phyloP scores from a whole-genome alignment of 1,140 invertebrate genomes.

The Piezodorus guildinii region DNA sequence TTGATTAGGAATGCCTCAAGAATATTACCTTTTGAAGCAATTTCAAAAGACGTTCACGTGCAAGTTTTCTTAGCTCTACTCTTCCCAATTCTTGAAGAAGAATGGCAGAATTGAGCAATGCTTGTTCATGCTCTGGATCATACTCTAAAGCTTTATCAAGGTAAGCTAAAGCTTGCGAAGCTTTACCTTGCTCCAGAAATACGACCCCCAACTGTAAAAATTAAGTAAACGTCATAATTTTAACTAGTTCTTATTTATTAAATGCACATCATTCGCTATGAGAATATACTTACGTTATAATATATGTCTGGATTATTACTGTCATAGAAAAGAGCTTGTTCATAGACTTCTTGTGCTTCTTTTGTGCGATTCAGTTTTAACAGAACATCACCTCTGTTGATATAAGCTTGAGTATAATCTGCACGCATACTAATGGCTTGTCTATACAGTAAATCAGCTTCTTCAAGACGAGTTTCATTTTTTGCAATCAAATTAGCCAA shows the following conservation, averaged over 20 bases:
- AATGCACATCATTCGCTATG: not conserved
- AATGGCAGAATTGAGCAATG: constrained; percentile 89
- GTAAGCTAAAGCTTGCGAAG: constrained; percentile 78
- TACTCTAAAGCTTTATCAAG: constrained; percentile 86
- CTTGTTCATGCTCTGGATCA: constrained; percentile 90
- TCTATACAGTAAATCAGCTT: constrained; percentile 81
- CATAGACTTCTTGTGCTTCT: constrained; percentile 90
- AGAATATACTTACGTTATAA: constrained; percentile 70
- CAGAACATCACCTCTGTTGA: constrained; percentile 90
- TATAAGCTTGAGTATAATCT: constrained; percentile 95
- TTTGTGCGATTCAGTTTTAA: constrained; percentile 90
- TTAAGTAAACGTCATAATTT: constrained; percentile 13
- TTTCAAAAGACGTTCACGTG: constrained; percentile 65
- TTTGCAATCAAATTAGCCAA: constrained; percentile 89
- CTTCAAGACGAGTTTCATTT: constrained; percentile 79
- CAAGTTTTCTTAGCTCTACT: constrained; percentile 62
- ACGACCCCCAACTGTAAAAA: constrained; percentile 74
- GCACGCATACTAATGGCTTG: constrained; percentile 94
- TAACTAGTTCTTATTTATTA: not conserved
- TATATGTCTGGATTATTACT: constrained; percentile 93
- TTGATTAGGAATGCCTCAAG: not conserved
- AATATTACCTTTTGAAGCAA: constrained; percentile 56
- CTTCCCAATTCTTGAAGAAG: constrained; percentile 79
- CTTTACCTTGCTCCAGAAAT: constrained; percentile 81
- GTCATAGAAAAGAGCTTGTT: constrained; percentile 83